A percentile compares a stretch with the other conserved stretches of the same genome.
phyloP scores from a whole-genome alignment of 2,113 vertebrate genomes.

The Alouatta palliata region DNA sequence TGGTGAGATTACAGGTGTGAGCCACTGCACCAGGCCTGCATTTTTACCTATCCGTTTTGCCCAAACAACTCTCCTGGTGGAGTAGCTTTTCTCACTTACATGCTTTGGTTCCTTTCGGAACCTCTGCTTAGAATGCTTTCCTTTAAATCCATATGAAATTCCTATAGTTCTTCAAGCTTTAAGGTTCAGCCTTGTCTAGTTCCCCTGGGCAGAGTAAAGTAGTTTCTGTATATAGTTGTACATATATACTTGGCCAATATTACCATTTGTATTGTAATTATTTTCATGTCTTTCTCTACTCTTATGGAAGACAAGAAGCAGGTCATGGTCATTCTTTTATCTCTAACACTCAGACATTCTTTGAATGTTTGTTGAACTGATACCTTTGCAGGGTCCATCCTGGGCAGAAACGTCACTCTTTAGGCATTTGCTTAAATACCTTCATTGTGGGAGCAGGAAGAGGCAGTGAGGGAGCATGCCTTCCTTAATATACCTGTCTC shows the following conservation, averaged over 20 bases:
- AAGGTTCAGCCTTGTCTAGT: neutral
- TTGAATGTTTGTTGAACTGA: slow-evolving; percentile 21
- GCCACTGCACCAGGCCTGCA: no score
- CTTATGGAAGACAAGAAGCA: neutral
- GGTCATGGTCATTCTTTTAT: slow-evolving; percentile 9
- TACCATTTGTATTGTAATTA: neutral
- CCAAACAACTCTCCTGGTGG: neutral
- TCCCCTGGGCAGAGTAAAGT: neutral
- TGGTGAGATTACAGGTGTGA: no score
- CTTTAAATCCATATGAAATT: neutral
- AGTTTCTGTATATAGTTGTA: neutral
- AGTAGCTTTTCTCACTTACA: neutral
- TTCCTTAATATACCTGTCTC: neutral
- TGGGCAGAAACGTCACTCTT: slow-evolving; percentile 21
- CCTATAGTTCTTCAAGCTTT: neutral
- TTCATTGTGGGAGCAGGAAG: slow-evolving; percentile 3
- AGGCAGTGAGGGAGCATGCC: neutral
- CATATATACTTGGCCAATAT: neutral
- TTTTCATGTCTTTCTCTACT: slow-evolving; percentile 28
- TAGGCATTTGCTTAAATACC: slow-evolving; percentile 12
- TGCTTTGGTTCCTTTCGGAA: neutral
- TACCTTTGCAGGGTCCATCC: neutral
- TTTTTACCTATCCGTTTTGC: neutral
- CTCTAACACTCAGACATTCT: neutral
- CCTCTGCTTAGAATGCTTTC: slow-evolving; percentile 4